Evolutionary conservation across 2,888 invertebrate species (phyloP).

Genomic region (Listrodromus nycthemerus): DNA sequence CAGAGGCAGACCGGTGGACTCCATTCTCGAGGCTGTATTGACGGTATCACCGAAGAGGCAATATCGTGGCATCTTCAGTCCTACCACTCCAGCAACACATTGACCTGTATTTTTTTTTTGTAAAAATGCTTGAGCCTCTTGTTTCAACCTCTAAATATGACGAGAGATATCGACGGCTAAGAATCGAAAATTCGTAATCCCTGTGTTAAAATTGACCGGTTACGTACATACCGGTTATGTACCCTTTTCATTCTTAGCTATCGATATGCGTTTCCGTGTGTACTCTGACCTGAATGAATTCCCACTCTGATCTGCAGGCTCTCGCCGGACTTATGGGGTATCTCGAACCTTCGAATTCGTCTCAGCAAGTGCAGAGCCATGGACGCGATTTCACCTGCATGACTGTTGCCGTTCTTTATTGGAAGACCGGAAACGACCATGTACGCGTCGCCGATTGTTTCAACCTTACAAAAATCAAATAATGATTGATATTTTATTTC

Average conservation of each 20-base stretch:
- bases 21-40: conserved; percentile 94
- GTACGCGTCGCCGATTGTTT: conserved; percentile 95
- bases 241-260: not conserved
- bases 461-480: conserved; percentile 86
- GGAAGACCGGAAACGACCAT: conserved; percentile 95
- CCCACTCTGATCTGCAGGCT: conserved; percentile 92
- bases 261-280: not conserved
- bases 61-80: conserved; percentile 94
- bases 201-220: too few species aligned
- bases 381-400: conserved; percentile 93
- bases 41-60: conserved; percentile 95
- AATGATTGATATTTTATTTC: too few species aligned
- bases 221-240: too few species aligned
- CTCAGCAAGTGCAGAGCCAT: conserved; percentile 94
- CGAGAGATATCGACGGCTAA: not conserved
- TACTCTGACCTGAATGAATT: conserved; percentile 90
- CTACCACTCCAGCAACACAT: conserved; percentile 92
- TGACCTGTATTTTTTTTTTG: conserved; percentile 36
- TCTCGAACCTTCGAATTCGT: conserved; percentile 91
- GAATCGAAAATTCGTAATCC: too few species aligned
- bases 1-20: conserved; percentile 92
- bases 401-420: conserved; percentile 93
- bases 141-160: not conserved
- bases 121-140: conserved; percentile 86
- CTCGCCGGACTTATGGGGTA: conserved; percentile 90